Evolutionary conservation across 2,888 invertebrate species (phyloP).

Genomic region (Caenorhabditis sp.): DNA sequence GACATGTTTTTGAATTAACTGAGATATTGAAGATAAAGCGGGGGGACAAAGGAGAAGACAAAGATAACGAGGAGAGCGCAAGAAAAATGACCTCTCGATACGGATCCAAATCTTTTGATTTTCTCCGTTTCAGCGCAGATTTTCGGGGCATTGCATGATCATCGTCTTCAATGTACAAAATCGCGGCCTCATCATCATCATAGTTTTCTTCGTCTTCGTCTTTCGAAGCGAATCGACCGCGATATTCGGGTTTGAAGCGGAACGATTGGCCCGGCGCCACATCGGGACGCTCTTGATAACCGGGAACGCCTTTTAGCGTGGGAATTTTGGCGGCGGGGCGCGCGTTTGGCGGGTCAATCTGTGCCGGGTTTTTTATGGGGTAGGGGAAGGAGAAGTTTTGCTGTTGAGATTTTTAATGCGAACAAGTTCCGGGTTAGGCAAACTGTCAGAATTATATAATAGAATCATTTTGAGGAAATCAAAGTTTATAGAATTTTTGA

Average conservation of each 20-base stretch:
- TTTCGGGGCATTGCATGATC: conserved; percentile 21
- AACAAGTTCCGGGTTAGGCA: no score
- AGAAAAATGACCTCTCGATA: conserved; percentile 33
- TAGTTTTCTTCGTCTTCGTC: conserved; percentile 26
- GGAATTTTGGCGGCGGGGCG: conserved; percentile 41
- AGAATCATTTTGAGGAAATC: no score
- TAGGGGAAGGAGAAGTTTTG: background rate
- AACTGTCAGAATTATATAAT: no score
- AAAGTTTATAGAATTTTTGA: no score
- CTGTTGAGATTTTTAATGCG: no score
- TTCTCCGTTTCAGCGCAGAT: conserved; percentile 25
- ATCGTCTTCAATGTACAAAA: conserved; percentile 3
- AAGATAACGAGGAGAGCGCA: no score
- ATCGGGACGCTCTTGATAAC: conserved; percentile 43
- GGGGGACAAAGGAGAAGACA: background rate
- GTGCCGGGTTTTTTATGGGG: conserved; percentile 8
- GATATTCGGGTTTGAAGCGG: conserved; percentile 66
- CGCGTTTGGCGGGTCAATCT: conserved; percentile 42
- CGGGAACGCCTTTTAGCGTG: conserved; percentile 54
- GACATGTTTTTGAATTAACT: no score
- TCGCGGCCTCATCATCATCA: conserved; percentile 3
- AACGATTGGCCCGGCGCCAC: conserved; percentile 61
- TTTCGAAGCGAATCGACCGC: conserved; percentile 56
- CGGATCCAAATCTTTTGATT: conserved; percentile 33
- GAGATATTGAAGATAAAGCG: background rate